Evolutionary conservation across 30 jellyfish, hydroid and myxozoan genomes (phyloP), one percentile per base, ranked within the genome.

Genomic region (Catostylus mosaicus): DNA sequence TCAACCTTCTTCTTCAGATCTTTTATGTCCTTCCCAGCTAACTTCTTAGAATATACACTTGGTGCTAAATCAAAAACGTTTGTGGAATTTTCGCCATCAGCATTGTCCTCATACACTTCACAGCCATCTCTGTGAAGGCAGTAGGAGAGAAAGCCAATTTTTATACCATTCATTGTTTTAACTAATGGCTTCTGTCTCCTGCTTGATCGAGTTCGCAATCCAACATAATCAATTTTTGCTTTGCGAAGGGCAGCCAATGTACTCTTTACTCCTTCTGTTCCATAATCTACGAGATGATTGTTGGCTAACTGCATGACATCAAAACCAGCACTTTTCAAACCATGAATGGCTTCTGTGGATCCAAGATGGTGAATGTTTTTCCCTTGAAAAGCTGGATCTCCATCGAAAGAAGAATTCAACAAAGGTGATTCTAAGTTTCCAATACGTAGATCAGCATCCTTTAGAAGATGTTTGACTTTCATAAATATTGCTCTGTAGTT

Each of bases 321-420:
- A 30, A 90, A 73, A 7, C 97, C 97, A 37, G 95, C 95, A 43
- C 87, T 65, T 81, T 90, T 90, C 73, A 90, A 72, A 9, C 89
- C 97, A 22, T 45, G 86, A 30, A 77, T 52, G 0, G 85, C 91
- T 37, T 52, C 73, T 7, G 54, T 77, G 61, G 91, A 82, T 38
- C 91, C 95, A 22, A 14, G 35, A 51, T 90, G 87, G 30, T 64
- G 86, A 11, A 82, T 46, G 9, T 0, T 1, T 60, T 82, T 82
- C 2, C 78, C 56, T 1, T 0, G 24, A 16, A 67, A 57, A 2
- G 78, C 73, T 33, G 62, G 72, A 5, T 54, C n/a, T 8, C 10
- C 38, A 38, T 10, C 36, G 16, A 30, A 10, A 35, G 46, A 40
- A 26, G 71, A 23, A 7, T 34, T 31, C 66, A 82, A n/a, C 57